A percentile compares a stretch with the other conserved stretches of the same genome.
phyloP scores from a whole-genome alignment of 2,888 invertebrate genomes.

The Chromoteleia sp. region DNA sequence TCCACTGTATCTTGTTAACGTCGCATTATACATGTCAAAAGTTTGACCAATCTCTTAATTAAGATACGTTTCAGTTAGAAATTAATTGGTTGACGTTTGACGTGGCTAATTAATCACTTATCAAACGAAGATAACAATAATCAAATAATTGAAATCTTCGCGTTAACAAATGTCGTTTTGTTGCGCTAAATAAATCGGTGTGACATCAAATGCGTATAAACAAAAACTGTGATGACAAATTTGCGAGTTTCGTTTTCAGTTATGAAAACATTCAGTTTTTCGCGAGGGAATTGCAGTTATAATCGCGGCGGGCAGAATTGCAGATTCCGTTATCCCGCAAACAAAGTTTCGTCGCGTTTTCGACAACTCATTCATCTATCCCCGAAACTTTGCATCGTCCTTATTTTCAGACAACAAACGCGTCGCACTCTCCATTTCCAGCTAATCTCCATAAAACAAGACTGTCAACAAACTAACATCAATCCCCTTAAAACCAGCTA shows the following conservation, averaged over 20 bases:
- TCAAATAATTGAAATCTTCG: constrained; percentile 29
- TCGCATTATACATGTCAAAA: neutral
- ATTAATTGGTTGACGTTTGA: constrained; percentile 17
- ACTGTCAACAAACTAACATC: constrained; percentile 67
- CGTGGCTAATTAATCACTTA: constrained; percentile 9
- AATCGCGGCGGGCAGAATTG: constrained; percentile 24
- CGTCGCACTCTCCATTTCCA: constrained; percentile 61
- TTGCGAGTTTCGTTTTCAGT: neutral
- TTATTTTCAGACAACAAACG: constrained; percentile 56
- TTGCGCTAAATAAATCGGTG: too few relatives aligned
- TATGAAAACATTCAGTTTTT: constrained; percentile 19
- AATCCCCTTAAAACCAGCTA: constrained; percentile 60
- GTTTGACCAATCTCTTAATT: constrained; percentile 16
- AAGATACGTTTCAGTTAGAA: constrained; percentile 25
- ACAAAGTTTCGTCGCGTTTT: constrained; percentile 60
- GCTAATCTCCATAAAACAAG: constrained; percentile 69
- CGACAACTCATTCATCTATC: constrained; percentile 68
- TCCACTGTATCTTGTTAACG: neutral
- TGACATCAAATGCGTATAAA: neutral
- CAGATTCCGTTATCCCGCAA: constrained; percentile 47
- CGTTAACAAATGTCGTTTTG: too few relatives aligned
- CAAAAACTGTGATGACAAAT: neutral
- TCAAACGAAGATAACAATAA: constrained; percentile 15
- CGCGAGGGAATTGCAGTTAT: constrained; percentile 11
- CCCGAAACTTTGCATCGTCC: constrained; percentile 53